phyloP scores from a whole-genome alignment of 2,113 vertebrate genomes.

The Psophia crepitans region DNA sequence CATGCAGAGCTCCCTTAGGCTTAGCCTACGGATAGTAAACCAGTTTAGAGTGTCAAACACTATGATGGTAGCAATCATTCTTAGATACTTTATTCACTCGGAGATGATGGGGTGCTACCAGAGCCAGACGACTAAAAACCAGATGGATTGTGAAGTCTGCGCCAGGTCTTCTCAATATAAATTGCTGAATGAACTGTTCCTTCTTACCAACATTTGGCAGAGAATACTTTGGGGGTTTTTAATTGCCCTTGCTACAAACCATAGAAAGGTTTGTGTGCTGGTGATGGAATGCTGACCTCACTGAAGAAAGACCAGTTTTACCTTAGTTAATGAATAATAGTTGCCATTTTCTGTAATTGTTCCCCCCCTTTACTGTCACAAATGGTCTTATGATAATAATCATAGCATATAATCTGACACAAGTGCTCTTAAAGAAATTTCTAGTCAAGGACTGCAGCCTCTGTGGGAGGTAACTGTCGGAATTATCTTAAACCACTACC shows the following conservation, averaged over 20 bases:
- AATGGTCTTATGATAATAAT: constrained; percentile 80
- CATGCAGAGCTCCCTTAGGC: not conserved
- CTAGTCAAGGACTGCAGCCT: constrained; percentile 75
- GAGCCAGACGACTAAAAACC: constrained; percentile 35
- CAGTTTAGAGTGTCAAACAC: not conserved
- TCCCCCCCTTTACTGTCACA: constrained; percentile 64
- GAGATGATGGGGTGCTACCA: constrained; percentile 1
- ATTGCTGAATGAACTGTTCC: constrained; percentile 13
- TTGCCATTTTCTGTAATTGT: constrained; percentile 62
- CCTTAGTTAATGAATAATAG: constrained; percentile 71
- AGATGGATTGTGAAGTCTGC: not conserved
- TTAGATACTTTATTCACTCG: not conserved
- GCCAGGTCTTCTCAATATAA: constrained; percentile 21
- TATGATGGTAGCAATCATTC: not conserved
- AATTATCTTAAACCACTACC: constrained; percentile 85
- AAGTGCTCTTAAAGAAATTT: constrained; percentile 79
- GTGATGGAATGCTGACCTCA: constrained; percentile 47
- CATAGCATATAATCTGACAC: constrained; percentile 76
- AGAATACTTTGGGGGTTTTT: not conserved
- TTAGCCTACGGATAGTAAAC: not conserved
- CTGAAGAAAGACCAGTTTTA: constrained; percentile 54
- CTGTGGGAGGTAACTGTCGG: constrained; percentile 79
- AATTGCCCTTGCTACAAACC: constrained; percentile 28
- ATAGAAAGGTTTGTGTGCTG: constrained; percentile 19
- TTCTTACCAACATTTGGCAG: constrained; percentile 48